These are phyloP conservation scores for Macrotis lagotis DNA, from an alignment of 2,113 vertebrate genomes.

Conservation along the genomic window DNA sequence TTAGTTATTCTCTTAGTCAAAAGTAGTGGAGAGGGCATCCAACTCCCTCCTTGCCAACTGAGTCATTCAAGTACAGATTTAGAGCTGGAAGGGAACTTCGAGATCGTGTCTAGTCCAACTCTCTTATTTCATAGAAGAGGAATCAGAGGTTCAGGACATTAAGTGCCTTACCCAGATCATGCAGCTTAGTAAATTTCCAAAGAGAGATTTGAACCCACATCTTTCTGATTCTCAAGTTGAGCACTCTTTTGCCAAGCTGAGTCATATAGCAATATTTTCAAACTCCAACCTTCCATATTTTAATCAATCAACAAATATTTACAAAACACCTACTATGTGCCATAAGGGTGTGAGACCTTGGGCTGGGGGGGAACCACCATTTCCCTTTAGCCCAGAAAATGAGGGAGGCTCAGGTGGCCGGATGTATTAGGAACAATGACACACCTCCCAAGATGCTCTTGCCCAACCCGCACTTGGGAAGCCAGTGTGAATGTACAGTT, in stretches of 20 bases:
- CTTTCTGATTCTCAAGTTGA: not conserved
- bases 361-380: not conserved
- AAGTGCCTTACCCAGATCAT: not conserved
- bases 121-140: not conserved
- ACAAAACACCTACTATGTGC: not conserved
- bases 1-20: not conserved
- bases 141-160: not conserved
- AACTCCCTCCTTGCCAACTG: not conserved
- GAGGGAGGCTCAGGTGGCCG: not conserved
- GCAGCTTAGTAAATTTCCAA: not conserved
- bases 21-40: not conserved
- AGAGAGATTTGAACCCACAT: not conserved
- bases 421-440: not conserved
- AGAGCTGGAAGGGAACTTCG: not conserved
- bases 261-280: not conserved
- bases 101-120: not conserved
- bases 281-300: not conserved
- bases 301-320: not conserved
- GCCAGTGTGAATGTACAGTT: not conserved
- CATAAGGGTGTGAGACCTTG: not conserved
- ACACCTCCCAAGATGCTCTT: not conserved
- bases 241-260: not conserved
- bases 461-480: not conserved
- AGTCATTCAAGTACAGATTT: not conserved
- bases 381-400: not conserved